Percentiles rank a stretch among this genome's conserved stretches.
Conservation (phyloP, 2,797 vertebrate genomes). For the Hoplostethus mediterraneus region DNA sequence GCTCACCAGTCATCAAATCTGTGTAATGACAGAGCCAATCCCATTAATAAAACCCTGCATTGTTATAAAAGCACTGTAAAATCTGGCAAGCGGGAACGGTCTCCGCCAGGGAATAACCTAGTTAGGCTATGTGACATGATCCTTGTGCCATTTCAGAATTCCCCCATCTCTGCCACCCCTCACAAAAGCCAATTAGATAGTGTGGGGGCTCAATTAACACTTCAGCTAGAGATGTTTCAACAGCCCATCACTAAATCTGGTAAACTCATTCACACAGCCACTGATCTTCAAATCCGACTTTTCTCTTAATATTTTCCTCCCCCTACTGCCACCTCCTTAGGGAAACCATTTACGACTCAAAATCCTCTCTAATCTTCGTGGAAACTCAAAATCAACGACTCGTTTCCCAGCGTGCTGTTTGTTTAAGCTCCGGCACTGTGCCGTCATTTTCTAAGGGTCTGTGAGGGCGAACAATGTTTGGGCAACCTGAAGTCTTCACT, state of each 20-base stretch:
- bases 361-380: conserved; percentile 83
- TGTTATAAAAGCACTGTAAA: conserved; percentile 38
- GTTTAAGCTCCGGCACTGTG: conserved; percentile 68
- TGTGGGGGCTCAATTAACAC: conserved; percentile 54
- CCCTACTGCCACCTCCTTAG: conserved; percentile 45
- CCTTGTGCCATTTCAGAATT: conserved; percentile 32
- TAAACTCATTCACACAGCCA: conserved; percentile 68
- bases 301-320: conserved; percentile 37
- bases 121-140: conserved; percentile 40
- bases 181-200: conserved; percentile 49
- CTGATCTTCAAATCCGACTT: conserved; percentile 75
- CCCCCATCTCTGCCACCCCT: conserved; percentile 19
- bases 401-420: conserved; percentile 73
- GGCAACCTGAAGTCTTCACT: conserved; percentile 32
- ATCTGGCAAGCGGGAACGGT: conserved; percentile 14
- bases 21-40: conserved; percentile 42
- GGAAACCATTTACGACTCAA: conserved; percentile 74
- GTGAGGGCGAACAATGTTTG: conserved; percentile 26
- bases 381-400: conserved; percentile 78
- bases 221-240: conserved; percentile 48
- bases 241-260: conserved; percentile 60
- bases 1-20: conserved; percentile 43
- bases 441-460: conserved; percentile 42
- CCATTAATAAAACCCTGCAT: conserved; percentile 45
- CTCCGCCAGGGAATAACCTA: conserved; percentile 27